A percentile compares a stretch with the other conserved stretches of the same genome.
These are phyloP conservation scores for Nemotelus pantherinus DNA, from an alignment of 2,888 invertebrate genomes.

Conservation along the genomic window DNA sequence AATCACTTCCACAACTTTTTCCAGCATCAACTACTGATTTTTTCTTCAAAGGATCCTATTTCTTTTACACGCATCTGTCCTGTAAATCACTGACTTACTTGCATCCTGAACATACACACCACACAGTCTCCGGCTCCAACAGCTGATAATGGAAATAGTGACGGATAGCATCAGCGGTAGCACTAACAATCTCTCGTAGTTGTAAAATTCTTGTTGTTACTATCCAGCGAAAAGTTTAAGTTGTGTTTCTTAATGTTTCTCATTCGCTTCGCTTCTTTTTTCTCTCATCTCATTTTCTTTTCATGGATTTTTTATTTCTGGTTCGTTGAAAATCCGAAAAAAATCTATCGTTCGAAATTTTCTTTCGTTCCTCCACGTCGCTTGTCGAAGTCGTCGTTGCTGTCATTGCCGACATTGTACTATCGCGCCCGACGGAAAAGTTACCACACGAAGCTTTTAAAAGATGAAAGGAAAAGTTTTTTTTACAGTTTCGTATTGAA, in stretches of 20 bases:
- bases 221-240: too few species aligned
- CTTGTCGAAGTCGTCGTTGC: not conserved
- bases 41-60: too few species aligned
- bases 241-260: too few species aligned
- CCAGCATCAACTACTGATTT: not conserved
- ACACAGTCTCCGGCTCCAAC: too few species aligned
- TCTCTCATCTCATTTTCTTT: constrained; percentile 3
- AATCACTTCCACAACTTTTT: not conserved
- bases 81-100: too few species aligned
- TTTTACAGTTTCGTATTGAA: constrained; percentile 16
- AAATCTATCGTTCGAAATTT: not conserved
- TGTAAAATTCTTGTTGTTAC: too few species aligned
- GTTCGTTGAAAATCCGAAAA: not conserved
- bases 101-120: too few species aligned
- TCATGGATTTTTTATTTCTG: constrained; percentile 4
- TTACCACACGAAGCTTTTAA: constrained; percentile 33
- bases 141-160: too few species aligned
- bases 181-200: too few species aligned
- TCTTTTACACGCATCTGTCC: too few species aligned
- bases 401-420: not conserved
- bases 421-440: not conserved
- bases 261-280: not conserved
- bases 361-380: not conserved
- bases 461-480: constrained; percentile 38
- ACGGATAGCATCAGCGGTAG: too few species aligned